Percentiles rank a stretch among this genome's conserved stretches.
phyloP scores from a whole-genome alignment of 1,140 invertebrate genomes.

The Thrips palmi region DNA sequence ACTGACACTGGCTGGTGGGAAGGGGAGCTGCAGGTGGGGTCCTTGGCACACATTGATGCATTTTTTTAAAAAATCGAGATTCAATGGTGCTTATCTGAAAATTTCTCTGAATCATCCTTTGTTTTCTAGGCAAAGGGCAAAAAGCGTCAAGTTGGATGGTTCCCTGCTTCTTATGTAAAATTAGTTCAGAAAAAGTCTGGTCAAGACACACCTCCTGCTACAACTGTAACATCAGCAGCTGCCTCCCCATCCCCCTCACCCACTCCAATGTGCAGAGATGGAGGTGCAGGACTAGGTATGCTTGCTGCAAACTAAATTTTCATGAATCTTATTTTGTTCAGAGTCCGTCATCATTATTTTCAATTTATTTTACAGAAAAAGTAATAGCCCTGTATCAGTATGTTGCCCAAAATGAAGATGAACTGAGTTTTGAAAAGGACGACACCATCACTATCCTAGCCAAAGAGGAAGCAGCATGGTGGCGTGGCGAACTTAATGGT shows the following conservation, averaged over 20 bases:
- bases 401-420: conserved; percentile 81
- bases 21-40: conserved; percentile 80
- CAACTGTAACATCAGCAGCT: conserved; percentile 16
- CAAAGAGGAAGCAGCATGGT: conserved; percentile 88
- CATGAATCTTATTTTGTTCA: too few relatives aligned
- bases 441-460: conserved; percentile 82
- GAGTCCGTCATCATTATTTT: too few relatives aligned
- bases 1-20: conserved; percentile 98
- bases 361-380: conserved; percentile 54
- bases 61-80: conserved; percentile 6
- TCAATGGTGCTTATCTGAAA: conserved; percentile 9
- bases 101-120: conserved; percentile 6
- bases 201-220: too few relatives aligned
- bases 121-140: conserved; percentile 64
- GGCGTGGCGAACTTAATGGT: conserved; percentile 82
- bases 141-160: conserved; percentile 90
- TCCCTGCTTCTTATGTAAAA: conserved; percentile 93
- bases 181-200: too few relatives aligned
- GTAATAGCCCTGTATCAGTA: conserved; percentile 88
- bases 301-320: too few relatives aligned
- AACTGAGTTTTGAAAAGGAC: conserved; percentile 84
- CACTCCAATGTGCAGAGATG: not conserved
- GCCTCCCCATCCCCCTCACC: conserved; percentile 3
- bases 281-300: not conserved
- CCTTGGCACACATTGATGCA: not conserved